These are phyloP conservation scores for Labia minor DNA, from an alignment of 2,888 invertebrate genomes.

Conservation along the genomic window DNA sequence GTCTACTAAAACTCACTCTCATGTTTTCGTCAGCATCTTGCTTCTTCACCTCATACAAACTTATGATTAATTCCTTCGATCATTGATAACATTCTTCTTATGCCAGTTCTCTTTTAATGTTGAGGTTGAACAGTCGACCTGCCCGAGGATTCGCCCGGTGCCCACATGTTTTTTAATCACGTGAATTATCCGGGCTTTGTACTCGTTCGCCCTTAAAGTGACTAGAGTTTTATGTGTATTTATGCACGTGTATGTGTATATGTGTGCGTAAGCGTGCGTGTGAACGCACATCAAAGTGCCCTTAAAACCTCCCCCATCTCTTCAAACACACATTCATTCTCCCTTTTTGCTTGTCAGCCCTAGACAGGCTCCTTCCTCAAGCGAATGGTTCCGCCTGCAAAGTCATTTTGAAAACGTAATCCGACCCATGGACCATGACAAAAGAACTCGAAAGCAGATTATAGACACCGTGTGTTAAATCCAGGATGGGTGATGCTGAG, in stretches of 20 bases:
- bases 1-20: neutral
- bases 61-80: neutral
- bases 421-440: neutral
- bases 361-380: neutral
- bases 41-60: neutral
- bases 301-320: conserved; percentile 8
- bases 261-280: conserved; percentile 4
- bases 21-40: neutral
- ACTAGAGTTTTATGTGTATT: neutral
- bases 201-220: neutral
- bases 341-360: conserved; percentile 9
- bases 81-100: conserved; percentile 7
- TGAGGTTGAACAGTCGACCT: neutral
- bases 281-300: conserved; percentile 13
- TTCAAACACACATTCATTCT: conserved; percentile 8
- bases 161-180: conserved; percentile 13
- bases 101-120: neutral
- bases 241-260: neutral
- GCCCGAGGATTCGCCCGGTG: conserved; percentile 1
- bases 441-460: conserved; percentile 7
- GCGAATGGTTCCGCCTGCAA: neutral
- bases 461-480: neutral
- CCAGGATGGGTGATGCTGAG: neutral
- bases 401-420: conserved; percentile 13
- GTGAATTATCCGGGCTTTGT: conserved; percentile 7